Evolutionary conservation across 2,888 invertebrate species (phyloP).

Genomic region (Apantesis nais): DNA sequence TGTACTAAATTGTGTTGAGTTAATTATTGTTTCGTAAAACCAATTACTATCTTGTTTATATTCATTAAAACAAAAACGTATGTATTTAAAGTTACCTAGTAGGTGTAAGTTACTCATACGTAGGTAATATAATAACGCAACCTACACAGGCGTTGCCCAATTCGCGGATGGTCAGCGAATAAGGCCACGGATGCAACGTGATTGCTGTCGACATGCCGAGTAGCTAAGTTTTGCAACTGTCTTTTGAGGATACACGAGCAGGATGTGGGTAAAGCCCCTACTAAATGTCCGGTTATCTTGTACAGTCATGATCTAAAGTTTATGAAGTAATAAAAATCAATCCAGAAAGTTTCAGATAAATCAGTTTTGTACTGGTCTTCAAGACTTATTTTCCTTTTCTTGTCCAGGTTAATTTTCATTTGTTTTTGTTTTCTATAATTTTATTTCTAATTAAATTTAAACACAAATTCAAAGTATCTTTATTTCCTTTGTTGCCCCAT

Average conservation of each 20-base stretch:
- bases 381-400: not conserved
- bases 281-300: slow-evolving; percentile 37
- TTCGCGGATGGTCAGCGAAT: slow-evolving; percentile 50
- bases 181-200: slow-evolving; percentile 45
- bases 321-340: not conserved
- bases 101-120: slow-evolving; percentile 1
- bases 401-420: not conserved
- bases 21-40: not conserved
- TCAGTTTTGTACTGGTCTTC: not conserved
- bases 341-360: not conserved
- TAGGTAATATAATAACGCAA: slow-evolving; percentile 17
- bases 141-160: slow-evolving; percentile 47
- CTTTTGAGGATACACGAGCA: slow-evolving; percentile 56
- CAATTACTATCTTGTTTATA: not conserved
- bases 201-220: slow-evolving; percentile 29
- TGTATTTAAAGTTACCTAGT: not conserved
- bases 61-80: not conserved
- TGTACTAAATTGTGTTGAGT: not conserved
- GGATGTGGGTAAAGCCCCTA: slow-evolving; percentile 59
- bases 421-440: no score
- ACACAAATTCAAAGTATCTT: no score
- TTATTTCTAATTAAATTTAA: no score
- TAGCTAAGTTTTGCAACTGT: slow-evolving; percentile 46
- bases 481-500: no score
- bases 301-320: slow-evolving; percentile 8